Base-by-base conservation (phyloP, 1,140 invertebrate genomes). In the Plutomurus gul region DNA sequence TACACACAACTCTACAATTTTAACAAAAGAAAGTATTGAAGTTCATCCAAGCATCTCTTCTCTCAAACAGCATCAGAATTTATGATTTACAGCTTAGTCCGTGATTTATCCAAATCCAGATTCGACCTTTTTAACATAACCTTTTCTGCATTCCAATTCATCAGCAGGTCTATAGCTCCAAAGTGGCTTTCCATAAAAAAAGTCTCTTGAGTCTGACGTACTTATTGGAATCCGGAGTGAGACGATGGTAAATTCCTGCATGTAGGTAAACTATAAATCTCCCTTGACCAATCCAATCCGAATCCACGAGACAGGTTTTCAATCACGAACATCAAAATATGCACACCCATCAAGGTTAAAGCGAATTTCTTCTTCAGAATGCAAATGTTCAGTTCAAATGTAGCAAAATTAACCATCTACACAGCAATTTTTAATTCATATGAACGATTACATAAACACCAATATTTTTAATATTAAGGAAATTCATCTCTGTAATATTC, bases 361-460 rank as follows among this genome's bases (percentile, higher is more conserved):
- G 60, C 98, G 91, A 82, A 99, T 97, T 88, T 99, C 98, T 86
- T 99, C 97, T 88, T 99, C 97, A 3, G 93, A 93, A 85, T 99
- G 98, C 49, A 99, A 87, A 88, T 99, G 98, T 86, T 99, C 98
- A 8, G n/a, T n/a, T n/a, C n/a, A n/a, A n/a, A n/a, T n/a, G 90
- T 90, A 84, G 37, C 43, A 86, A 99, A 99, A 7, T 88, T 91
- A 85, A 95, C 96, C 8, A 99, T 85, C 90, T 93, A 56, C 25
- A 25, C 16, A 27, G 2, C 8, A 30, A 27, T 5, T 22, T 18
- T 8, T 25, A 4, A 22, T n/a, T 40, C 13, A 2, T n/a, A 49
- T 30, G 30, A 36, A 82, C 33, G 22, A 65, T 18, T 7, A 11
- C 16, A 33, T 36, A 70, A 1, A 13, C 10, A 33, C 3, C 7